phyloP scores from a whole-genome alignment of 2,888 invertebrate genomes.

The Bugulina stolonifera region DNA sequence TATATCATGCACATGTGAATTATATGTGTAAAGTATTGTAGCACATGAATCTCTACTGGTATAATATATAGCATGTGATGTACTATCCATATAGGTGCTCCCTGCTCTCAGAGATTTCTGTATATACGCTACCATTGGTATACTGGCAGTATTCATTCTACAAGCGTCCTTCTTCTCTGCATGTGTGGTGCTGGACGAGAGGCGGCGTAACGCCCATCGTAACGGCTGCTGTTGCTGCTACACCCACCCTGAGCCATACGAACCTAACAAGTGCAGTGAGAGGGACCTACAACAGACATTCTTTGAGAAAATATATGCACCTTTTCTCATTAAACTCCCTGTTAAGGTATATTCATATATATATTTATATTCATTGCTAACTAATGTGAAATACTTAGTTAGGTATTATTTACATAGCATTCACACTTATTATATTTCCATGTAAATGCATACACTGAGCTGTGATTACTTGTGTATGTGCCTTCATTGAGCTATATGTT shows the following conservation, averaged over 20 bases:
- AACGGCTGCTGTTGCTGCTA: conserved; percentile 24
- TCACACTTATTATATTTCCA: too few species aligned
- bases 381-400: too few species aligned
- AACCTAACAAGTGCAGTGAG: conserved; percentile 48
- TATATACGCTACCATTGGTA: conserved; percentile 71
- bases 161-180: conserved; percentile 77
- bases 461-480: too few species aligned
- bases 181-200: conserved; percentile 67
- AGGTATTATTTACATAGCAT: too few species aligned
- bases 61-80: too few species aligned
- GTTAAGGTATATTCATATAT: conserved; percentile 63
- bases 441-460: too few species aligned
- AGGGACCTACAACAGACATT: conserved; percentile 58
- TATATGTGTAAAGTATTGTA: too few species aligned
- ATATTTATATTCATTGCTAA: too few species aligned
- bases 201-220: conserved; percentile 32
- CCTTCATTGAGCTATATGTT: too few species aligned
- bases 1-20: too few species aligned
- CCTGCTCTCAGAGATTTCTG: conserved; percentile 77
- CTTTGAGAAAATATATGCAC: conserved; percentile 61
- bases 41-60: too few species aligned
- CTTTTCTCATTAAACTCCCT: conserved; percentile 62
- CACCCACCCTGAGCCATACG: neutral
- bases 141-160: conserved; percentile 63
- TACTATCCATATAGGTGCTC: conserved; percentile 64